Evolutionary conservation across 2,888 invertebrate genomes (phyloP).

Genomic region (Cenopis cana): DNA sequence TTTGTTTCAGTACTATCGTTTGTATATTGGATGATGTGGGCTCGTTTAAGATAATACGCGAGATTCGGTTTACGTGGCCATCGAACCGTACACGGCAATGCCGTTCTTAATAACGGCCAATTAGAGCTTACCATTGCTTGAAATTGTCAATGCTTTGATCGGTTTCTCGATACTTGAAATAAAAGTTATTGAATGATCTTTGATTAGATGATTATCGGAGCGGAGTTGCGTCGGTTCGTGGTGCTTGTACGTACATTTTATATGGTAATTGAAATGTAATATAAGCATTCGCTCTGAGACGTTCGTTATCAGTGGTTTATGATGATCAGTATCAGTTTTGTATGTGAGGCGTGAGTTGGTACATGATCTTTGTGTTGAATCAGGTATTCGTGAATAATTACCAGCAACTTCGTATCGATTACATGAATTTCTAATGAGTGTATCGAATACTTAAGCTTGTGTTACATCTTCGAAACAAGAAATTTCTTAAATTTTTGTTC

Average conservation of each 20-base stretch:
- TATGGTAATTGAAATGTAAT: constrained; percentile 84
- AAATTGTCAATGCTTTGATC: constrained; percentile 52
- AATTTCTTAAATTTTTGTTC: constrained; percentile 31
- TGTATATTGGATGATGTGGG: constrained; percentile 63
- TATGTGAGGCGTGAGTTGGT: constrained; percentile 51
- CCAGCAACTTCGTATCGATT: constrained; percentile 69
- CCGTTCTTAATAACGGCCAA: constrained; percentile 57
- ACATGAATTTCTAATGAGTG: constrained; percentile 71
- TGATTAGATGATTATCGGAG: constrained; percentile 84
- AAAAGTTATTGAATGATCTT: constrained; percentile 82
- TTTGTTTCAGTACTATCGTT: constrained; percentile 59
- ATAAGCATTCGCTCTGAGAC: constrained; percentile 72
- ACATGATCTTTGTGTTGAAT: constrained; percentile 58
- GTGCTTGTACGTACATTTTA: constrained; percentile 76
- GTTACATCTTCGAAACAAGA: constrained; percentile 38
- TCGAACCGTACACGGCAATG: constrained; percentile 56
- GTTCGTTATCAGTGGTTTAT: constrained; percentile 74
- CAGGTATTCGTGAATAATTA: constrained; percentile 66
- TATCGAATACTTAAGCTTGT: constrained; percentile 56
- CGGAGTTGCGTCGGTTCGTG: constrained; percentile 72
- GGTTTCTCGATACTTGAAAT: constrained; percentile 64
- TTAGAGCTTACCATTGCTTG: constrained; percentile 60
- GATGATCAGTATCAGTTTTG: constrained; percentile 62
- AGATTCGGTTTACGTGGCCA: constrained; percentile 70
- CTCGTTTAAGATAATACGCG: constrained; percentile 71